Conservation (phyloP, 2,113 vertebrate species). For the Marcusenius ussheri region DNA sequence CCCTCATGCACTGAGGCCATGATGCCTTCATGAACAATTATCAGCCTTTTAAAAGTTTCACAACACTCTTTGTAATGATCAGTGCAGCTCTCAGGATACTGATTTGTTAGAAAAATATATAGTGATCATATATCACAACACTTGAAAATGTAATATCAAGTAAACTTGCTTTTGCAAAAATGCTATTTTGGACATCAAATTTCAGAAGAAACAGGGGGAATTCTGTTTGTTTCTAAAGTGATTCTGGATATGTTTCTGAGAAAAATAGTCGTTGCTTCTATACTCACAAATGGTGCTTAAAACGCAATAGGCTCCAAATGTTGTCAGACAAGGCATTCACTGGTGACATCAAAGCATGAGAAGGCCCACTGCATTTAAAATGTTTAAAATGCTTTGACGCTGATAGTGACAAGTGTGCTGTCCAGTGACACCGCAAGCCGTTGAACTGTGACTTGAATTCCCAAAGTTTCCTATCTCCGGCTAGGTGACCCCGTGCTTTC, state of each 20-base stretch:
- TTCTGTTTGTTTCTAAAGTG: not conserved
- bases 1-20: slow-evolving; percentile 37
- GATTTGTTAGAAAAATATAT: not conserved
- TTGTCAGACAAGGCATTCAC: not conserved
- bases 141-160: not conserved
- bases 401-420: slow-evolving; percentile 46
- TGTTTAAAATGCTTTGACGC: slow-evolving; percentile 46
- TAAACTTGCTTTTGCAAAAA: not conserved
- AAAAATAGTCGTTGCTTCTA: not conserved
- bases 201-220: not conserved
- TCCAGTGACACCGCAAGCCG: slow-evolving; percentile 47
- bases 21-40: not conserved
- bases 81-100: not conserved
- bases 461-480: slow-evolving; percentile 47
- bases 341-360: slow-evolving; percentile 31
- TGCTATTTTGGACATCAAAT: not conserved
- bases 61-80: not conserved
- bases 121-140: not conserved
- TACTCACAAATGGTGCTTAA: not conserved
- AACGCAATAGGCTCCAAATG: not conserved
- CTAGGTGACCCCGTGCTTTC: slow-evolving; percentile 37
- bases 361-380: slow-evolving; percentile 42
- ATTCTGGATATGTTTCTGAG: slow-evolving; percentile 19
- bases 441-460: slow-evolving; percentile 55
- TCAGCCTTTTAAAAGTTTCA: slow-evolving; percentile 44